Conservation (phyloP, 2,113 vertebrate genomes). For the Jacana jacana region DNA sequence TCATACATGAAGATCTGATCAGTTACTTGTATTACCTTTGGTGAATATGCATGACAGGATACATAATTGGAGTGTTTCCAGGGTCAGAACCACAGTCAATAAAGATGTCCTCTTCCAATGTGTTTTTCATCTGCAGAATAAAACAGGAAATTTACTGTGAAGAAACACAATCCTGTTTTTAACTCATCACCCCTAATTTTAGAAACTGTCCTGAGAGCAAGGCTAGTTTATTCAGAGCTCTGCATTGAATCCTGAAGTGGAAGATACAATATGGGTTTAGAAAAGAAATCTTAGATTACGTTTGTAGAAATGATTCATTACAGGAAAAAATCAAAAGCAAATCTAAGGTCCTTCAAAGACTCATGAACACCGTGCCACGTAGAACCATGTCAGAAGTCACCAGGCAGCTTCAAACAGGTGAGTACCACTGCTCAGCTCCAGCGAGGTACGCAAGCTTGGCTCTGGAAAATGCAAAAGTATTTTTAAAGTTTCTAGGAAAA, state of each 20-base stretch:
- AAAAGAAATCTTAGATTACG: neutral
- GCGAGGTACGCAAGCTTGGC: neutral
- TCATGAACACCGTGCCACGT: rapidly evolving
- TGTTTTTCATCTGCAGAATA: slow-evolving; percentile 55
- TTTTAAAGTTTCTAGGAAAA: neutral
- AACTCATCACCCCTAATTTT: neutral
- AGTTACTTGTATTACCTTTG: slow-evolving; percentile 7
- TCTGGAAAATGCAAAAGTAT: neutral
- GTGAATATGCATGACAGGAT: neutral
- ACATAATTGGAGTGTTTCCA: neutral
- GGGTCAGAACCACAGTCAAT: slow-evolving; percentile 13
- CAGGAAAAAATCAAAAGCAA: neutral
- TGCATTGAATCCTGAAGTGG: neutral
- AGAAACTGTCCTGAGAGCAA: neutral
- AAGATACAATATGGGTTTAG: neutral
- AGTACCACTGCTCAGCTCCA: neutral
- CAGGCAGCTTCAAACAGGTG: neutral
- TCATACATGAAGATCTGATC: neutral
- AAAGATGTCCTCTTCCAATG: slow-evolving; percentile 18
- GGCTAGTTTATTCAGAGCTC: neutral
- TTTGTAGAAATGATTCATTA: neutral
- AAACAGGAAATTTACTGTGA: neutral
- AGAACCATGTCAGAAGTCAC: neutral
- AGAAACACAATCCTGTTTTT: neutral
- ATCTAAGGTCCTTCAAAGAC: neutral